Evolutionary conservation across 2,797 vertebrate genomes (phyloP).

Genomic region (Pelodytes ibericus): DNA sequence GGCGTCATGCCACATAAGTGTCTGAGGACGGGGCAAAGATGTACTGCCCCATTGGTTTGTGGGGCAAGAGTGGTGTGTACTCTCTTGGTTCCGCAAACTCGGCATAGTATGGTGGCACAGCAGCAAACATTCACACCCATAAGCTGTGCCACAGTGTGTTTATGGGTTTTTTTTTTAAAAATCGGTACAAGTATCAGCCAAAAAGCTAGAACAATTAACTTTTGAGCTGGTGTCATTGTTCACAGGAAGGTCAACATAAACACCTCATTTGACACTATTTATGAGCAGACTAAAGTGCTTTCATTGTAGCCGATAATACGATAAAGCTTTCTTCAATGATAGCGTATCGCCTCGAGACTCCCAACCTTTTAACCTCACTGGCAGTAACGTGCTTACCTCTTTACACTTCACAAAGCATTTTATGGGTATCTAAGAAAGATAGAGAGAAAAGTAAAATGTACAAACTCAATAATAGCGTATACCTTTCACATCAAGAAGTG

Average conservation of each 20-base stretch:
- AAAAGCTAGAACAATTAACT: constrained; percentile 13
- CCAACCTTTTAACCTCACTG: constrained; percentile 2
- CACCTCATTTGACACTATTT: constrained; percentile 7
- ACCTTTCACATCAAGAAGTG: no score
- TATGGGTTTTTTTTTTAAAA: no score
- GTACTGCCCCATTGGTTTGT: no score
- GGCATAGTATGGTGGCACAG: no score
- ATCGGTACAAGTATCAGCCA: no score
- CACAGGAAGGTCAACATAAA: constrained; percentile 4
- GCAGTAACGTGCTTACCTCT: neutral
- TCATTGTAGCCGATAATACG: neutral
- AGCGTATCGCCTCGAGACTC: neutral
- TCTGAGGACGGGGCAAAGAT: no score
- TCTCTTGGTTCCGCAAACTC: no score
- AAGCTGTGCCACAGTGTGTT: no score
- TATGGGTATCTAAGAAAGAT: neutral
- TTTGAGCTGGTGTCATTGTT: neutral
- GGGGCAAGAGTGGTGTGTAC: no score
- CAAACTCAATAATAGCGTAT: neutral
- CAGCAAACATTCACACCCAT: no score
- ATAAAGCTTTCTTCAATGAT: constrained; percentile 5
- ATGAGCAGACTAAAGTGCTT: neutral
- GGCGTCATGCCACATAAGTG: no score
- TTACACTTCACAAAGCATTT: neutral
- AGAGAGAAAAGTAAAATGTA: neutral